Evolutionary conservation across 1,140 invertebrate genomes (phyloP).

Genomic region (Akabosia matsudoensis): DNA sequence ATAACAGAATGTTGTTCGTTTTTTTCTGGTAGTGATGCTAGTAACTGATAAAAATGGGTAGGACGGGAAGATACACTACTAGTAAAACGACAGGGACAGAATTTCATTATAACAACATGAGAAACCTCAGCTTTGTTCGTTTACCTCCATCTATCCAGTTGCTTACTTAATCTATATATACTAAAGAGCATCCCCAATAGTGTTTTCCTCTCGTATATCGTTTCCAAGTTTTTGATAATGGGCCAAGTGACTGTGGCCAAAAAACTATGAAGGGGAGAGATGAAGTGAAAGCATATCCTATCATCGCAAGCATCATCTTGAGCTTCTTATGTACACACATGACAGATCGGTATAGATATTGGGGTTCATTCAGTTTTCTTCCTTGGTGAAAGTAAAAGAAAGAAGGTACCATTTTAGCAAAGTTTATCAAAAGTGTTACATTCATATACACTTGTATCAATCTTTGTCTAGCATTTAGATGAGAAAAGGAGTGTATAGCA

Average conservation of each 20-base stretch:
- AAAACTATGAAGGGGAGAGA: neutral
- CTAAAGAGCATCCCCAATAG: neutral
- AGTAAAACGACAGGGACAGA: neutral
- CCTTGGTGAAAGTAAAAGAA: neutral
- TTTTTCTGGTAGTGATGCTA: neutral
- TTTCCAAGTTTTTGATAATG: conserved; percentile 5
- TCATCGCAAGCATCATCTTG: neutral
- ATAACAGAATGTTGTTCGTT: neutral
- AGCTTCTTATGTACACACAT: neutral
- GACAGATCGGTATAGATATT: neutral
- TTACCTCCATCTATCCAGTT: neutral
- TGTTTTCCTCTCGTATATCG: neutral
- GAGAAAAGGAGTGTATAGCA: too few species aligned
- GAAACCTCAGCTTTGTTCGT: neutral
- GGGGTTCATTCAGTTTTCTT: conserved; percentile 6
- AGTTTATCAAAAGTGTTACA: too few species aligned
- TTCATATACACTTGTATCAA: too few species aligned
- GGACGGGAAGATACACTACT: neutral
- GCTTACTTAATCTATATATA: neutral
- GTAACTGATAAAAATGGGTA: neutral
- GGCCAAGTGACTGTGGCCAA: conserved; percentile 1
- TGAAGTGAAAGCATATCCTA: neutral
- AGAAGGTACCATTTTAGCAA: too few species aligned
- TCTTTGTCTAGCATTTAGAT: too few species aligned
- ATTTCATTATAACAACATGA: neutral